Evolutionary conservation across 1,140 invertebrate species (phyloP).

Genomic region (Drosophila oshimai): DNA sequence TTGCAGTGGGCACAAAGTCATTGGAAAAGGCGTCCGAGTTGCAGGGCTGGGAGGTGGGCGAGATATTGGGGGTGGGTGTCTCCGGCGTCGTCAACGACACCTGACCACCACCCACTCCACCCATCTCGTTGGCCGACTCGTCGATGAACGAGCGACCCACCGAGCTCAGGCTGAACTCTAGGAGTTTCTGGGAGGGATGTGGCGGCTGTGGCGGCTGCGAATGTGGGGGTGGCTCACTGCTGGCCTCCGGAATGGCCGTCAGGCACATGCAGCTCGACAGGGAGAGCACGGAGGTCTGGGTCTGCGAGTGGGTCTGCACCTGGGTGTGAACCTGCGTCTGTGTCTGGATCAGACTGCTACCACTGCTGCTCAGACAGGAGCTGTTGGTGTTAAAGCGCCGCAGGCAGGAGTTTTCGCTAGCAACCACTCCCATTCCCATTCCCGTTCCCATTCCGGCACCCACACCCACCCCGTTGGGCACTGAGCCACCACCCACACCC

Average conservation of each 20-base stretch:
- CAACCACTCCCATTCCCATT: too few relatives aligned
- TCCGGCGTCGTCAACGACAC: conserved; percentile 84
- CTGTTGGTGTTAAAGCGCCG: too few relatives aligned
- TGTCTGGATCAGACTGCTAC: conserved; percentile 47
- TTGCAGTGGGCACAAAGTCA: conserved; percentile 77
- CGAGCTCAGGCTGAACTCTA: conserved; percentile 80
- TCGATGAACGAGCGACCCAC: conserved; percentile 82
- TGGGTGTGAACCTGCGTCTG: conserved; percentile 36
- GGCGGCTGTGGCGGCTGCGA: not conserved
- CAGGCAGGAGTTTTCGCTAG: too few relatives aligned
- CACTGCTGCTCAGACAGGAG: conserved; percentile 60
- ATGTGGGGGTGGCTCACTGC: conserved; percentile 49
- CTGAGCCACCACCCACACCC: conserved; percentile 40
- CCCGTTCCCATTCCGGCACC: too few relatives aligned
- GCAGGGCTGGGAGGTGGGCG: conserved; percentile 83
- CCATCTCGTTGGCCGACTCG: conserved; percentile 41
- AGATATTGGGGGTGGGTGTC: conserved; percentile 85
- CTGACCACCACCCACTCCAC: conserved; percentile 28
- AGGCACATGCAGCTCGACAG: conserved; percentile 71
- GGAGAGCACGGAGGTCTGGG: conserved; percentile 47
- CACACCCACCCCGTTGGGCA: conserved; percentile 72
- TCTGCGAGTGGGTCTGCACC: conserved; percentile 30
- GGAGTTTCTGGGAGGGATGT: conserved; percentile 51
- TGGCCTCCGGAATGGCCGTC: conserved; percentile 73
- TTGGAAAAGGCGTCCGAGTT: conserved; percentile 81